These are phyloP conservation scores for Taurulus bubalis DNA, from an alignment of 2,113 vertebrate species.

Conservation along the genomic window DNA sequence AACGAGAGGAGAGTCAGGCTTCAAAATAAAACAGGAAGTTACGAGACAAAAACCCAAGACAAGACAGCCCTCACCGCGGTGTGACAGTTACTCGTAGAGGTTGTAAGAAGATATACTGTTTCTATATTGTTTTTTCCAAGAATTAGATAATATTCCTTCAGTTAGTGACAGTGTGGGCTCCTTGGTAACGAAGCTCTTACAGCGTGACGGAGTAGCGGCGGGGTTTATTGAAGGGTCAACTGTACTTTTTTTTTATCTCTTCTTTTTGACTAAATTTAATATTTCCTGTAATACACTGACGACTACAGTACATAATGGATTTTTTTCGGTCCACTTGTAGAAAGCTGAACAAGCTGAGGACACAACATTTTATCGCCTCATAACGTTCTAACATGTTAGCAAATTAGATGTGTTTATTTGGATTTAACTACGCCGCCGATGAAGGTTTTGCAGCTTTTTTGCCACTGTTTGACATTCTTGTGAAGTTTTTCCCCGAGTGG, in stretches of 20 bases:
- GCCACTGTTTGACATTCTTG: background rate
- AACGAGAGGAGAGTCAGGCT: too few relatives aligned
- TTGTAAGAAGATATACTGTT: too few relatives aligned
- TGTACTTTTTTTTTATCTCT: background rate
- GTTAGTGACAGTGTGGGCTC: too few relatives aligned
- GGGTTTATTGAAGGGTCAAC: background rate
- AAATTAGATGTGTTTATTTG: background rate
- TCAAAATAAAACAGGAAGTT: too few relatives aligned
- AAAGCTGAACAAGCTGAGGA: background rate
- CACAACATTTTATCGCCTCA: background rate
- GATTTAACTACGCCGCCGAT: background rate
- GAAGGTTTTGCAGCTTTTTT: background rate
- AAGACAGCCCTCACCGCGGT: too few relatives aligned
- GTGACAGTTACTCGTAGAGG: too few relatives aligned
- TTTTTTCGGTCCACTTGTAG: background rate
- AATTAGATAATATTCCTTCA: too few relatives aligned
- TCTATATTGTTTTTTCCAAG: too few relatives aligned
- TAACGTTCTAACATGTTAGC: background rate
- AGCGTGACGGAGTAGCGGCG: too few relatives aligned
- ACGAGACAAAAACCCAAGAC: too few relatives aligned
- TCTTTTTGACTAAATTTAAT: background rate
- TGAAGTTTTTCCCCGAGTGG: background rate
- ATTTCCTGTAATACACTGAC: background rate
- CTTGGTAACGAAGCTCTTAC: too few relatives aligned
- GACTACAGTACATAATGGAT: background rate